Evolutionary conservation across 2,113 vertebrate genomes (phyloP).

Genomic region (Trematocara variabile): DNA sequence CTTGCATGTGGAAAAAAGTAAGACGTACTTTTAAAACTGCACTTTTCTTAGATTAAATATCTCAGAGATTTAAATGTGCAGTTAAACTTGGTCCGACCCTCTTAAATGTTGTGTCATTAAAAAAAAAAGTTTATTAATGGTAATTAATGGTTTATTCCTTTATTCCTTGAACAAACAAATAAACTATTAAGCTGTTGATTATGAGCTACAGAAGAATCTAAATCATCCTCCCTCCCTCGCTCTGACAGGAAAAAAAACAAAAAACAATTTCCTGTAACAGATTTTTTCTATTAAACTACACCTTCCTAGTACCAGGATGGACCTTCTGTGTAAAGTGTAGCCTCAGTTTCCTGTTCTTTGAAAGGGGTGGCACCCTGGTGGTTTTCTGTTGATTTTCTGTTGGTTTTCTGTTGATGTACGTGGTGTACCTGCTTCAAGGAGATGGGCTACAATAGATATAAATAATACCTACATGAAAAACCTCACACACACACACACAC

Average conservation of each 20-base stretch:
- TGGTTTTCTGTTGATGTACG: rapidly evolving
- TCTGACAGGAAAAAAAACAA: not conserved
- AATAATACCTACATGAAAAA: not conserved
- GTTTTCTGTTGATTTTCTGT: not conserved
- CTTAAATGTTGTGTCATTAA: not conserved
- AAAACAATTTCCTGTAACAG: not conserved
- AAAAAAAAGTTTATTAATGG: not conserved
- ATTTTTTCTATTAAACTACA: not conserved
- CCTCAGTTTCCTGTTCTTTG: not conserved
- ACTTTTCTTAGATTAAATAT: not conserved
- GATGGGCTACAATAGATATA: not conserved
- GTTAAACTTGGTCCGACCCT: rapidly evolving
- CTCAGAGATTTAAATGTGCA: not conserved
- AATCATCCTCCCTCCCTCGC: rapidly evolving
- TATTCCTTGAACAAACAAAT: not conserved
- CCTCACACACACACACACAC: too few species aligned
- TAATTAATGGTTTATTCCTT: not conserved
- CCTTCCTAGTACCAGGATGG: not conserved
- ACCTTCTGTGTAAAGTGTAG: not conserved
- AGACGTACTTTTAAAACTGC: not conserved
- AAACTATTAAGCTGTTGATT: not conserved
- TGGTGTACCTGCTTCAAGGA: rapidly evolving
- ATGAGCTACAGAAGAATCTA: not conserved
- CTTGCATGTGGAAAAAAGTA: not conserved
- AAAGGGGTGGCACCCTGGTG: rapidly evolving